Evolutionary conservation across 2,888 invertebrate genomes (phyloP).

Genomic region (Gibbula magus): DNA sequence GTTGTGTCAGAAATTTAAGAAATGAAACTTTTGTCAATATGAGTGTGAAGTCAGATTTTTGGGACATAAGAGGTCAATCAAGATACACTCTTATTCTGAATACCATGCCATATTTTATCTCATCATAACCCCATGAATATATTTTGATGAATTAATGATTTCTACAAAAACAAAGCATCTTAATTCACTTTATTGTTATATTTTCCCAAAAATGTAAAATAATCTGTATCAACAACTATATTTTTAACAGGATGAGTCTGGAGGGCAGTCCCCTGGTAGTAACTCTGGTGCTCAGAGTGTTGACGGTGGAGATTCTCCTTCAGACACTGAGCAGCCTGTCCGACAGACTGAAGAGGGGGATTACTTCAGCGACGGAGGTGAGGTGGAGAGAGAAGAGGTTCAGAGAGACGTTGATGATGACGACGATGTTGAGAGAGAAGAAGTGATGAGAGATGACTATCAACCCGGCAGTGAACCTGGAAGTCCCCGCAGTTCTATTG

Average conservation of each 20-base stretch:
- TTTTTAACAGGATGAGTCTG: no score
- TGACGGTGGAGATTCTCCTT: background rate
- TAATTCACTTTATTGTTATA: no score
- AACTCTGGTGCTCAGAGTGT: background rate
- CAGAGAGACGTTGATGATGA: conserved; percentile 21
- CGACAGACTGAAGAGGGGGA: conserved; percentile 39
- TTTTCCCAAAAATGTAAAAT: no score
- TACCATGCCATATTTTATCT: no score
- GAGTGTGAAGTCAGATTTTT: no score
- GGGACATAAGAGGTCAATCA: no score
- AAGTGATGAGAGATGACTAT: conserved; percentile 42
- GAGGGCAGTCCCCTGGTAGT: background rate
- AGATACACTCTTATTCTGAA: no score
- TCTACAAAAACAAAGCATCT: no score
- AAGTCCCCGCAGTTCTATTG: conserved; percentile 34
- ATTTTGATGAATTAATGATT: no score
- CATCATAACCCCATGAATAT: no score
- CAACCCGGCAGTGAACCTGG: conserved; percentile 34
- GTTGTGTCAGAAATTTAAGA: no score
- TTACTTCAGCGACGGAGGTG: conserved; percentile 50
- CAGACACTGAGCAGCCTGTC: background rate
- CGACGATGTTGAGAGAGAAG: conserved; percentile 40
- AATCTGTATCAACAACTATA: background rate
- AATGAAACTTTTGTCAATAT: no score
- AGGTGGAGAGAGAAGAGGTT: conserved; percentile 34